Evolutionary conservation across 1,140 invertebrate genomes (phyloP).

Genomic region (Orchestia grillus): DNA sequence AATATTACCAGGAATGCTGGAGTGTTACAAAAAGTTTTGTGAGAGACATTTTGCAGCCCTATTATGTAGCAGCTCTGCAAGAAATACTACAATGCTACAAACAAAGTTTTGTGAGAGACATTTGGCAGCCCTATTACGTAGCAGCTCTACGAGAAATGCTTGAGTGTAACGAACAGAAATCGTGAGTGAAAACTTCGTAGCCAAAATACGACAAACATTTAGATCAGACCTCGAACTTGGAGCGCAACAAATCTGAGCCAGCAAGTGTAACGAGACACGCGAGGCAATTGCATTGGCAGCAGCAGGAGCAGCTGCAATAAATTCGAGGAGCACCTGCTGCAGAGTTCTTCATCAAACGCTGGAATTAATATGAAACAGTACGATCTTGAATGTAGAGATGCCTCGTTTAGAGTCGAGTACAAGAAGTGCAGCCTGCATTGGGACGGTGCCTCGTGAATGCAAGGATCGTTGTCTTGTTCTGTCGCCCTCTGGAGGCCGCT

Average conservation of each 20-base stretch:
- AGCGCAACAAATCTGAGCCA: not conserved
- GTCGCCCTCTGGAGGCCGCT: not conserved
- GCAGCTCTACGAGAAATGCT: not conserved
- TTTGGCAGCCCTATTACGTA: too few species aligned
- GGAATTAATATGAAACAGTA: constrained; percentile 49
- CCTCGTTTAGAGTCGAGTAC: constrained; percentile 32
- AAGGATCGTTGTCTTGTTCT: constrained; percentile 18
- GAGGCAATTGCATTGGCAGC: constrained; percentile 42
- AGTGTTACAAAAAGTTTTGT: too few species aligned
- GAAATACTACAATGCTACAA: not conserved
- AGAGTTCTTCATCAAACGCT: constrained; percentile 32
- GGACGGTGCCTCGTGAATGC: constrained; percentile 1
- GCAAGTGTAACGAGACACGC: constrained; percentile 1
- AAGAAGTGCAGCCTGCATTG: not conserved
- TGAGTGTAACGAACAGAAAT: not conserved
- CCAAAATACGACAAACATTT: not conserved
- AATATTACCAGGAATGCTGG: too few species aligned
- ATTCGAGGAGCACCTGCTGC: constrained; percentile 22
- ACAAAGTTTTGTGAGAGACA: not conserved
- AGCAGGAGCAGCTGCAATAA: constrained; percentile 32
- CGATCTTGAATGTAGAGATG: constrained; percentile 5
- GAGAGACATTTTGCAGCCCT: too few species aligned
- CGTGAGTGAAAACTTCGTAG: not conserved
- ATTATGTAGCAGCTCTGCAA: not conserved
- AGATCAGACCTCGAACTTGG: not conserved